Base-by-base conservation (phyloP, 1,140 invertebrate species). In the Drosophila ogumai region DNA sequence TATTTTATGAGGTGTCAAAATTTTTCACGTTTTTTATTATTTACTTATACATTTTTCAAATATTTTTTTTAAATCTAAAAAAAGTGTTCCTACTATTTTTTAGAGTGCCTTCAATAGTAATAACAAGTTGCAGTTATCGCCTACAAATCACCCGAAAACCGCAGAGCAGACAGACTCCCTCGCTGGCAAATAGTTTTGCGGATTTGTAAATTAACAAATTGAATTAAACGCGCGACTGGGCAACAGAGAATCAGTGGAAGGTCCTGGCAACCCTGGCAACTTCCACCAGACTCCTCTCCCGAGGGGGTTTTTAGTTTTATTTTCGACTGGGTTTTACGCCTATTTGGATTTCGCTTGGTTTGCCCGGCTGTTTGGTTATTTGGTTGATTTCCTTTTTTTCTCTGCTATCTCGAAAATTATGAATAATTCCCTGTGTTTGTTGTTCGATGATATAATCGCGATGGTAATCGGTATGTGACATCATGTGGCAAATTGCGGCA, bases 121-220 rank as follows among this genome's bases (percentile, higher is more conserved):
- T 86, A 87, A 82, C 79, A 87, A 82, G 79, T 87, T 87, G 77
- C 63, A 80, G 71, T 58, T 79, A 54, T 69, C 66, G 59, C 79
- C 55, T 49, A 50, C 38, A 75, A 78, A 59, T 72, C 46, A 36
- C 34, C 28, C 31, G 36, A 36, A 58, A 82, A 87, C 84, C 84
- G 59, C 84, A 87, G 65, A 56, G 84, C 85, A 87, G 84, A 87
- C 82, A 69, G 71, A 79, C 71, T 63, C 80, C 76, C 73, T 60
- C 67, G 36, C 46, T 55, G 66, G 63, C 81, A 90, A 90, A 90
- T 90, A 90, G 85, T 90, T 90, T 90, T 90, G 85, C 85, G 85
- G 85, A 66, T 90, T 81, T 90, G 78, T 85, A 90, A 90, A 90
- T 90, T 90, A 90, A 90, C 85, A 90, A 90, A 90, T 90, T 82